Percentiles rank a stretch among this genome's conserved stretches.
These are phyloP conservation scores for Paramuricea clavata DNA, from an alignment of 92 coral and sea anemone genomes.

Conservation along the genomic window DNA sequence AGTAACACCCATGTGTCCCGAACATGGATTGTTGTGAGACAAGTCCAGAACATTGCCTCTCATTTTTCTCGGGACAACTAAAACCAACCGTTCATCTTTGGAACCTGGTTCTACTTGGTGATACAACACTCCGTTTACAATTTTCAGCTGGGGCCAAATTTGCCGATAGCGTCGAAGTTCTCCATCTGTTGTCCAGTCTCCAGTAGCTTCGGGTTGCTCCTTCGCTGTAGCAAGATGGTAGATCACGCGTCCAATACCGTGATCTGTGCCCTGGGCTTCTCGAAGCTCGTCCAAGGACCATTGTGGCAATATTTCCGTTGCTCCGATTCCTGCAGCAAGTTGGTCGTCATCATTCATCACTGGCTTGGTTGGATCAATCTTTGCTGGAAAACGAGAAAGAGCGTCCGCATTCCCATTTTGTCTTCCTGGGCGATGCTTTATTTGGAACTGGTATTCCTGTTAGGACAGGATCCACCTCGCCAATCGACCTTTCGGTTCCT, in stretches of 20 bases:
- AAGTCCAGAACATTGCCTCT: not conserved
- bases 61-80: not conserved
- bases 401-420: slow-evolving; percentile 19
- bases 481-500: slow-evolving; percentile 12
- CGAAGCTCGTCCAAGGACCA: not conserved
- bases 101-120: not conserved
- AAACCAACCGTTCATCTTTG: not conserved
- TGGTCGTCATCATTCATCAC: not conserved
- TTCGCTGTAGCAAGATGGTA: not conserved
- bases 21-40: slow-evolving; percentile 6
- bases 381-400: slow-evolving; percentile 8
- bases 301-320: not conserved
- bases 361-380: not conserved
- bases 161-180: slow-evolving; percentile 5
- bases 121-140: not conserved
- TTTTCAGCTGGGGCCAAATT: slow-evolving; percentile 3
- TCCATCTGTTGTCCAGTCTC: not conserved
- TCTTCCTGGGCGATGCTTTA: slow-evolving; percentile 6
- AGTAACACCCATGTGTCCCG: slow-evolving; percentile 6
- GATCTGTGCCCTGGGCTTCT: not conserved
- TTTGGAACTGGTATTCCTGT: slow-evolving; percentile 28
- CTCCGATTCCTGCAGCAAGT: not conserved
- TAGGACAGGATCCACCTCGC: slow-evolving; percentile 22
- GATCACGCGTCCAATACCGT: not conserved
- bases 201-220: not conserved